phyloP scores from a whole-genome alignment of 2,113 vertebrate genomes.

The Limanda limanda region DNA sequence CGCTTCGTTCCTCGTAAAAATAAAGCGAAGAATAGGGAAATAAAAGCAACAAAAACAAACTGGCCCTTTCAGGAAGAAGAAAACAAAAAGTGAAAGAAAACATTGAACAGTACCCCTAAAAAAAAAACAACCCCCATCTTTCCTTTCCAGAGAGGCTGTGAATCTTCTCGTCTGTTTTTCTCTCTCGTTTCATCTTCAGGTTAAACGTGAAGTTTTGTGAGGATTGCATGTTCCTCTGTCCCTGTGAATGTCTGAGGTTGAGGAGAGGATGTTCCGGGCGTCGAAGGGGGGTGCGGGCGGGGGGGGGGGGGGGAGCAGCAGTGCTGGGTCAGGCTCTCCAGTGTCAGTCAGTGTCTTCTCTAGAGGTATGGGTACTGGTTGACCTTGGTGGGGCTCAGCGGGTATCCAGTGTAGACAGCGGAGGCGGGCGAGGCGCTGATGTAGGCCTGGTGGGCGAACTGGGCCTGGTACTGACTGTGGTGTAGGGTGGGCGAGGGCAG shows the following conservation, averaged over 20 bases:
- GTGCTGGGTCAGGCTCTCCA: conserved; percentile 77
- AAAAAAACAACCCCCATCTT: conserved; percentile 46
- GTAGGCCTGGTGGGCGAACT: conserved; percentile 98
- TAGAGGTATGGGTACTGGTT: conserved; percentile 99
- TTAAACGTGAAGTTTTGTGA: conserved; percentile 76
- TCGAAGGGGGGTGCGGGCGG: conserved; percentile 31
- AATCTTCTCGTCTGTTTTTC: conserved; percentile 58
- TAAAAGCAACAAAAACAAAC: conserved; percentile 60
- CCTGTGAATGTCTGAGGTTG: conserved; percentile 73
- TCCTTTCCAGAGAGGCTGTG: conserved; percentile 59
- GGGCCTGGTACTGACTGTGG: conserved; percentile 96
- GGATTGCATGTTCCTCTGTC: conserved; percentile 78
- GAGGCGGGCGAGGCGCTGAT: conserved; percentile 98
- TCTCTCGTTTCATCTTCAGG: conserved; percentile 82
- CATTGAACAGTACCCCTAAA: conserved; percentile 57
- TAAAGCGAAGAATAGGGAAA: conserved; percentile 45
- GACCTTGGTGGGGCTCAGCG: conserved; percentile 98
- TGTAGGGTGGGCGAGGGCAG: conserved; percentile 96
- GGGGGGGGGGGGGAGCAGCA: conserved; percentile 54
- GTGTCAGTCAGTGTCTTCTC: conserved; percentile 82
- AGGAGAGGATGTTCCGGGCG: conserved; percentile 63
- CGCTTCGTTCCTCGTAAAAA: conserved; percentile 43
- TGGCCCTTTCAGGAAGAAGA: conserved; percentile 72
- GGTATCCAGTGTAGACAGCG: conserved; percentile 99
- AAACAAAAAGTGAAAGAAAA: conserved; percentile 48